Conservation (phyloP, 1,140 invertebrate genomes). For the Euborellia annulipes region DNA sequence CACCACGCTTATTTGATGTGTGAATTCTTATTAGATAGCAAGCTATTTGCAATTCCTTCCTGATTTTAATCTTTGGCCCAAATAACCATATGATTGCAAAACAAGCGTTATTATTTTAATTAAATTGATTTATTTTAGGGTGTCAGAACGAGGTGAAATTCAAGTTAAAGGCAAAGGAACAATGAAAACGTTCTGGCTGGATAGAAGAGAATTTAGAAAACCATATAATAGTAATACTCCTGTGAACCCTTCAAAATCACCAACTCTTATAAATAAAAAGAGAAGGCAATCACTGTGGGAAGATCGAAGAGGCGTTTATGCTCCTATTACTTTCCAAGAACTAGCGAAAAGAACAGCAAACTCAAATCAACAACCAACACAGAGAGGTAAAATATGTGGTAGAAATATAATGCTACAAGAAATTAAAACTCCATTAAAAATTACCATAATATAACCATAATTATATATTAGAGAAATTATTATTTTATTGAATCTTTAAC, state of each 20-base stretch:
- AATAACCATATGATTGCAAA: no score
- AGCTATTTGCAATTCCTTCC: no score
- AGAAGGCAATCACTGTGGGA: conserved; percentile 20
- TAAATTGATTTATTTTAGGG: conserved; percentile 18
- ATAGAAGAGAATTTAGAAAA: conserved; percentile 43
- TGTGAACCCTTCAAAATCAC: no score
- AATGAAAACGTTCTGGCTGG: conserved; percentile 90
- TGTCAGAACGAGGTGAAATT: conserved; percentile 65
- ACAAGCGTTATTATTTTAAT: no score
- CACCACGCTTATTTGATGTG: no score
- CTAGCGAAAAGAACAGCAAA: conserved; percentile 51
- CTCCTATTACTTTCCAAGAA: conserved; percentile 70
- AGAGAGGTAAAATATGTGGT: conserved; percentile 4
- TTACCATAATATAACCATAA: background rate
- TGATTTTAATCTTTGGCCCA: no score
- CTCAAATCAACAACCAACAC: conserved; percentile 23
- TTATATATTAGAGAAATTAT: conserved; percentile 3
- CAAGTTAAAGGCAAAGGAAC: conserved; percentile 76
- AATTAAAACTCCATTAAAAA: background rate
- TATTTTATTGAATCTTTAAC: conserved; percentile 14
- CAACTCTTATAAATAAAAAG: no score
- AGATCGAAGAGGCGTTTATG: conserved; percentile 48
- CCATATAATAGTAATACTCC: conserved; percentile 26
- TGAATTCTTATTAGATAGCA: no score
- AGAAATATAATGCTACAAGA: background rate